Evolutionary conservation across 2,797 vertebrate genomes (phyloP), one percentile per base, ranked within the genome.

Genomic region (Helostoma temminkii): DNA sequence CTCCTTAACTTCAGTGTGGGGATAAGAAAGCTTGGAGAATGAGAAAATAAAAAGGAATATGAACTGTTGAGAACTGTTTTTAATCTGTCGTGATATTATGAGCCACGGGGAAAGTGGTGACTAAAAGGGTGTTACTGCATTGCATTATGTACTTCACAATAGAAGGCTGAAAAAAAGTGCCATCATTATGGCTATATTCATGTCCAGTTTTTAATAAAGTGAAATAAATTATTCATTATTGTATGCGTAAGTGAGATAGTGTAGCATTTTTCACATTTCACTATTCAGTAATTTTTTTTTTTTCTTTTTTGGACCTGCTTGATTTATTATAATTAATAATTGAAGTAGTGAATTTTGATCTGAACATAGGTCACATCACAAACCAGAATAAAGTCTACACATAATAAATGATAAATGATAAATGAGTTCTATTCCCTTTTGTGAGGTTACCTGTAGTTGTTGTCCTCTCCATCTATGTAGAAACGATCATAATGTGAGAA

Each of bases 401-500:
- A n/a, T n/a, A n/a, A n/a, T n/a, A n/a, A n/a, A n/a, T 32, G 18
- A 15, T 16, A 2, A n/a, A 3, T 28, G 19, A 6, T n/a, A 16
- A 15, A 32, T 19, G 37, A 42, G 14, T 21, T 5, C 1, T 21
- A 19, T 14, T 25, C 56, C 6, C 25, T 22, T 21, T 30, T 28
- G 39, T 18, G 5, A 14, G 19, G 36, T 58, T 80, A 96, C 95
- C 94, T 95, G 90, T 95, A 96, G 75, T 94, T 95, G n/a, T 86
- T 91, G 22, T 92, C 88, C 77, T 96, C 95, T 49, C 84, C 88
- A 0, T 91, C 88, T 7, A 94, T 88, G 81, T 91, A 86, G 86
- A 96, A 96, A 58, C 66, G 88, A 7, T 95, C 90, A 22, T 95
- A 95, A 39, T 93, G 88, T 8, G 95, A 94, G 85, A 91, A 94